Conservation (phyloP, 2,113 vertebrate genomes). For the Pseudorasbora parva region DNA sequence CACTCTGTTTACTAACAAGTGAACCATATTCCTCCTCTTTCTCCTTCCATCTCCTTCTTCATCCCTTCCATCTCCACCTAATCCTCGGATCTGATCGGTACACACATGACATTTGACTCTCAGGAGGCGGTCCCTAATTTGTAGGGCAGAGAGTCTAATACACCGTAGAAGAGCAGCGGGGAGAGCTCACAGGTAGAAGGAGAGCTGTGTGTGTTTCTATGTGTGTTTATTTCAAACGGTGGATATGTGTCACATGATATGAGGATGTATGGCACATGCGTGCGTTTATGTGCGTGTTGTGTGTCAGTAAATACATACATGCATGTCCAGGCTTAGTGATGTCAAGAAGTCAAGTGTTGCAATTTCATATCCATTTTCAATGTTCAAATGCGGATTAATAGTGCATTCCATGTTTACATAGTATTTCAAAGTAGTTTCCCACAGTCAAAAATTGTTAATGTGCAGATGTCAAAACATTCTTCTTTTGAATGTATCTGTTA, state of each 20-base stretch:
- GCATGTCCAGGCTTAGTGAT: neutral
- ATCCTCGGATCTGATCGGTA: conserved; percentile 73
- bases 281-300: neutral
- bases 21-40: conserved; percentile 59
- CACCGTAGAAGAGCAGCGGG: conserved; percentile 88
- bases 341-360: neutral
- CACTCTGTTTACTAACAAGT: conserved; percentile 61
- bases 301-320: neutral
- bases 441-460: neutral
- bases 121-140: conserved; percentile 90
- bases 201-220: conserved; percentile 17
- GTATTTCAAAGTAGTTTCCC: neutral
- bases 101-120: conserved; percentile 68
- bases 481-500: neutral
- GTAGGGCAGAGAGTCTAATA: conserved; percentile 93
- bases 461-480: neutral
- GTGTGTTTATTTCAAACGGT: neutral
- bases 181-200: conserved; percentile 86
- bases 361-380: neutral
- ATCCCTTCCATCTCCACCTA: conserved; percentile 60
- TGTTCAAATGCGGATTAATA: neutral
- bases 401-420: neutral
- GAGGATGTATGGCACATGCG: neutral
- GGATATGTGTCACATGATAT: neutral
- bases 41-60: conserved; percentile 61